Base-by-base conservation (phyloP, 2,113 vertebrate species). In the Rhadina sibilatrix region DNA sequence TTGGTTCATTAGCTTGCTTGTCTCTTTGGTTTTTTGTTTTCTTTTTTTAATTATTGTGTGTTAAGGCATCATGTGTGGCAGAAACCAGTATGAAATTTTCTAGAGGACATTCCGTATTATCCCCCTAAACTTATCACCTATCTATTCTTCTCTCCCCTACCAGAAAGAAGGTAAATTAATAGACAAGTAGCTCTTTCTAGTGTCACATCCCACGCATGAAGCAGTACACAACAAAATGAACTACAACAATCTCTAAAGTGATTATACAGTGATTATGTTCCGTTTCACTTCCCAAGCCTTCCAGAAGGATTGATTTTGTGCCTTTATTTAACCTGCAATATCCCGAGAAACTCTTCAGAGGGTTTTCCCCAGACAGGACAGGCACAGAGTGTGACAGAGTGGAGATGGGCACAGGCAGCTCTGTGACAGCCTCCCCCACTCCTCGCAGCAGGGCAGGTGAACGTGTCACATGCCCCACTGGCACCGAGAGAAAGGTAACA, bases 381-480 rank as follows among this genome's bases (percentile, higher is more conserved):
- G 37, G 72, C 35, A 18, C 20, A 31, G 5, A 5, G 24, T 12
- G 9, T 13, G 9, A 12, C 53, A 86, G 31, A 59, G n/a, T n/a
- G 19, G 23, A 28, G 12, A 25, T 28, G 54, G 69, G 56, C 46
- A 24, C 59, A 78, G 13, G 52, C 42, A 83, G 33, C 53, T 14
- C 37, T 65, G 38, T n/a, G 47, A 6, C 11, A 64, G 21, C 13
- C 52, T 50, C 11, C 40, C 42, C 54, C 60, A 0, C 31, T 21
- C 35, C 64, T 38, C 4, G 2, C 13, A 33, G 65, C 1, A 11
- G 27, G 18, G n/a, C 40, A 16, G 33, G 40, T 24, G 8, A 69
- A 50, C 12, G 25, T 25, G 25, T 27, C 57, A 9, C 47, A 12
- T 1, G 10, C 44, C 31, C 23, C 5, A 1, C 0, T 24, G 70